These are phyloP conservation scores for Cheilosia variabilis DNA, from an alignment of 2,888 invertebrate species.

Conservation along the genomic window DNA sequence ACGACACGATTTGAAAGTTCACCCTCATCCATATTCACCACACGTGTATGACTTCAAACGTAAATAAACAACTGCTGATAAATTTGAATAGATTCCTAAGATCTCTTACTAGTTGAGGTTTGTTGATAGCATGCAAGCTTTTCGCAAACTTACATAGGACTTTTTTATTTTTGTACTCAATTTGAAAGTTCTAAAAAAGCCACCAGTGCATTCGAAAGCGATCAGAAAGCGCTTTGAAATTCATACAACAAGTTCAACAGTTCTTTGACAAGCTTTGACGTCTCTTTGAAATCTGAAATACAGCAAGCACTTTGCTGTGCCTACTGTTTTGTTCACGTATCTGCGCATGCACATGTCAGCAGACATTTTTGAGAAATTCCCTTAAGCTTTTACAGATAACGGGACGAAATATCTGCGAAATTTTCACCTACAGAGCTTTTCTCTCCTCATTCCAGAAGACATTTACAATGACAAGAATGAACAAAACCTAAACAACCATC, in stretches of 20 bases:
- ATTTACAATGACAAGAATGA: not conserved
- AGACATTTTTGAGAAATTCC: constrained; percentile 11
- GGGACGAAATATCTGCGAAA: constrained; percentile 5
- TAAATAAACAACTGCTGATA: not conserved
- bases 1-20: not conserved
- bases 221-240: not conserved
- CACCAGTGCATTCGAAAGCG: constrained; percentile 14
- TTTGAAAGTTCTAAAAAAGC: constrained; percentile 14
- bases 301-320: not conserved
- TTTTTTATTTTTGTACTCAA: not conserved
- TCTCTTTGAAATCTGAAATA: not conserved
- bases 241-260: not conserved
- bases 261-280: not conserved
- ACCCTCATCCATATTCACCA: not conserved
- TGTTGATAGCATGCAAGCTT: constrained; percentile 21
- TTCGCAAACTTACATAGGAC: not conserved
- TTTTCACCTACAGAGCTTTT: not conserved
- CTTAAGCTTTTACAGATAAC: not conserved
- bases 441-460: not conserved
- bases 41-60: not conserved
- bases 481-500: constrained; percentile 7
- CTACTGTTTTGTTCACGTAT: not conserved
- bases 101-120: not conserved
- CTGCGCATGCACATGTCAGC: constrained; percentile 35
- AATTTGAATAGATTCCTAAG: not conserved